Base-by-base conservation (phyloP, 2,113 vertebrate species). In the Bagarius yarrelli region DNA sequence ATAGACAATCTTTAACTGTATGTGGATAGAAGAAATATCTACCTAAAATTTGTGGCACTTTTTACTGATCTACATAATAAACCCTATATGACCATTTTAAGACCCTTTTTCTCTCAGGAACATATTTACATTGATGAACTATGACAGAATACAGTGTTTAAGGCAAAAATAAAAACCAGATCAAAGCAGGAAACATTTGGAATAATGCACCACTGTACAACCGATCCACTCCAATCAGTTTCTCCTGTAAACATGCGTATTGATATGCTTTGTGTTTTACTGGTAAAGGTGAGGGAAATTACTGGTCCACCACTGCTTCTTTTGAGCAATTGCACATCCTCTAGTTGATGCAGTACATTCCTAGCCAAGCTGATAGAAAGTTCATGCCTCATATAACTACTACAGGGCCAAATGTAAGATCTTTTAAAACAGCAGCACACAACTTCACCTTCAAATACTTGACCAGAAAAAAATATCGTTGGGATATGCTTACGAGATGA, bases 231-330 rank as follows among this genome's bases (percentile, higher is more conserved):
- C 34, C 16, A 56, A 47, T 44, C 44, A 52, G 15, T 40, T 79
- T 59, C 67, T 36, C 57, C 61, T 59, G 44, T 64, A 50, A 53
- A 82, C 80, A 80, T 82, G 77, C 63, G 14, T 74, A 76, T 71
- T 30, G 8, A 78, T 78, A 71, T 72, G 30, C 55, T 63, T 74
- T 53, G 8, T 76, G 81, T 67, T 70, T 55, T 80, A 73, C 47
- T 82, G 79, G 56, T 76, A 83, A 55, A 84, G 61, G 67, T 52
- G 61, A 73, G 72, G 76, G 78, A 82, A 79, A 76, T 86, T 84
- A 88, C 85, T 87, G 78, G 27, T 82, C 80, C 72, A 83, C 83
- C 61, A 84, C 87, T 89, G 86, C 81, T 87, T 79, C 85, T 84
- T 81, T 77, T 77, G 79, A 86, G 79, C 60, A 50, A 74, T 16